Percentiles rank a stretch among this genome's conserved stretches.
These are phyloP conservation scores for Agapornis roseicollis DNA, from an alignment of 2,113 vertebrate species.

Conservation along the genomic window DNA sequence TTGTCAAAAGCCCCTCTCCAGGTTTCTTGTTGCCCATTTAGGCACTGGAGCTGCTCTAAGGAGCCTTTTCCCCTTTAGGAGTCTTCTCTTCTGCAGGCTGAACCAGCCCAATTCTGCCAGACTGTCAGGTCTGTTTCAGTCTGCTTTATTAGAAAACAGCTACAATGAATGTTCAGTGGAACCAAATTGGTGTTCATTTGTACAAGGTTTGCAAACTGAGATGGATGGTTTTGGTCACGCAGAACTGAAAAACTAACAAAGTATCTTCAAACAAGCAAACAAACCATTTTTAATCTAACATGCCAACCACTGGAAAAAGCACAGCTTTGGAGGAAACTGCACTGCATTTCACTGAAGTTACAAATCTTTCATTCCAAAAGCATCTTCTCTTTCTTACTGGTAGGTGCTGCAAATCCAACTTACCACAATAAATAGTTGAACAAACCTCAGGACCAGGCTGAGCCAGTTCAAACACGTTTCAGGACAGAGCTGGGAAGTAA, in stretches of 20 bases:
- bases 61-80: not conserved
- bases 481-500: not conserved
- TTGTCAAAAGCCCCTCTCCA: not conserved
- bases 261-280: not conserved
- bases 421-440: conserved; percentile 53
- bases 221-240: not conserved
- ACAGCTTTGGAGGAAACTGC: not conserved
- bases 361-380: not conserved
- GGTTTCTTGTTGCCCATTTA: not conserved
- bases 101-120: not conserved
- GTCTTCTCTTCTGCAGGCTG: not conserved
- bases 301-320: not conserved
- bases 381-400: not conserved
- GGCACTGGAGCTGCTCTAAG: not conserved
- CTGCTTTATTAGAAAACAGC: conserved; percentile 42
- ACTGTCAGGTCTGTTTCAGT: not conserved
- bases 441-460: not conserved
- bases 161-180: not conserved
- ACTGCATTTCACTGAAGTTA: not conserved
- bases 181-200: not conserved
- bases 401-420: not conserved
- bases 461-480: not conserved
- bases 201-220: not conserved
- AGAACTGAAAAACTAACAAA: not conserved
- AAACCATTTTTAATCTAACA: not conserved